Base-by-base conservation (phyloP, 2,888 invertebrate species). In the Scaptomyza caliginosa region DNA sequence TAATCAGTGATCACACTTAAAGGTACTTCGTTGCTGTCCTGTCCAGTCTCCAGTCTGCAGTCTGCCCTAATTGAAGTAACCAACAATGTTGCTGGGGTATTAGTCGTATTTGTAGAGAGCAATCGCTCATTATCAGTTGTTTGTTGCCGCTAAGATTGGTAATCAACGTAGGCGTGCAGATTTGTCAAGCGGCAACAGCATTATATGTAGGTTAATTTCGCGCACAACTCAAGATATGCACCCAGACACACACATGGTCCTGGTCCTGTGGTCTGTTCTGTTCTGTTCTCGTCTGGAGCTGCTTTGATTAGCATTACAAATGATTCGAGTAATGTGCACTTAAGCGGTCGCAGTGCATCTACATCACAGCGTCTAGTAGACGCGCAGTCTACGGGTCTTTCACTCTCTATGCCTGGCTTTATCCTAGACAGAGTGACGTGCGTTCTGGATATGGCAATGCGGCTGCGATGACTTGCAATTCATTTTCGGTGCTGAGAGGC, bases 371-470 rank as follows among this genome's bases (percentile, higher is more conserved):
- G 28, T n/a, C 26, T 17, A 39, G 16, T 23, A 45, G 67, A 60
- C 60, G 57, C 36, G 51, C 46, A 16, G 56, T 57, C 51, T 56
- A 19, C 32, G n/a, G 26, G 32, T 48, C 36, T 32, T 7, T 32
- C n/a, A 24, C 46, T 42, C 45, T 50, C 17, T 11, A 42, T n/a
- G 11, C 48, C 34, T 16, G 54, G 58, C 66, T 84, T 85, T 85
- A 85, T 85, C 84, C 86, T 86, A 86, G 86, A 85, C 84, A 85
- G 84, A 85, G 84, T 86, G 84, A 85, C 86, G 84, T 86, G 86
- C 86, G 84, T 85, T 75, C 86, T 85, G 86, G 84, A 85, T 85
- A 85, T 77, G 81, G 70, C 65, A 57, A 59, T 56, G 59, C 64
- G 49, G 57, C 72, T 65, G 21, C 73, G 75, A 84, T 86, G 86